A percentile compares a stretch with the other conserved stretches of the same genome.
Conservation (phyloP, 2,888 invertebrate genomes). For the Hirudinaria manillensis region DNA sequence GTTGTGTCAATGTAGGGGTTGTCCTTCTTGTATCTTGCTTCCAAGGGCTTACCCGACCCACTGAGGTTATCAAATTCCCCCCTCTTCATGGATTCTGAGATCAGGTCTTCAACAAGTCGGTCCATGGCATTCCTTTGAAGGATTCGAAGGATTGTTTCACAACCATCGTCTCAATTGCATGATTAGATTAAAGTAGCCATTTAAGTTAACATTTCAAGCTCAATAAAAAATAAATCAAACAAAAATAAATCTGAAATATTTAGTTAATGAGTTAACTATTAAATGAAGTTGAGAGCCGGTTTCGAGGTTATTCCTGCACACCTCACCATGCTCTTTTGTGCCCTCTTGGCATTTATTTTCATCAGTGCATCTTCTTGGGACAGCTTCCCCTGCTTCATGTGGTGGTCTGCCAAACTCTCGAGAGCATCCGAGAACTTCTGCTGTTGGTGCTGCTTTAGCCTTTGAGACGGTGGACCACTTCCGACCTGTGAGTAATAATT, state of each 20-base stretch:
- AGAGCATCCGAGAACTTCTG: conserved; percentile 66
- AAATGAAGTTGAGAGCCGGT: too few species aligned
- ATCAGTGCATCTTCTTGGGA: conserved; percentile 63
- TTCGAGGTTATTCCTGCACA: too few species aligned
- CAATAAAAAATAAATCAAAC: too few species aligned
- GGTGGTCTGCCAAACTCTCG: conserved; percentile 62
- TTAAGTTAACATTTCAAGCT: too few species aligned
- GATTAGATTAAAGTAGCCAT: too few species aligned
- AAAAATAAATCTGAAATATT: too few species aligned
- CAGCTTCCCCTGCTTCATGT: conserved; percentile 51
- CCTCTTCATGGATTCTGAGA: conserved; percentile 80
- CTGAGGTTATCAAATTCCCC: conserved; percentile 80
- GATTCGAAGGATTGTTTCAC: not conserved
- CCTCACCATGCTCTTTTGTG: conserved; percentile 70
- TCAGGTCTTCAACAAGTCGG: conserved; percentile 80
- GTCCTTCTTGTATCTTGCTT: conserved; percentile 57
- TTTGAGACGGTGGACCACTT: conserved; percentile 69
- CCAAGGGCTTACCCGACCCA: conserved; percentile 75
- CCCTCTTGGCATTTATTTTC: conserved; percentile 62
- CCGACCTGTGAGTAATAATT: conserved; percentile 58
- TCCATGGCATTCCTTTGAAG: conserved; percentile 65
- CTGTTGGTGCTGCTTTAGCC: conserved; percentile 72
- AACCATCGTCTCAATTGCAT: not conserved
- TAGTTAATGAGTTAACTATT: too few species aligned
- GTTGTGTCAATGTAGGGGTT: conserved; percentile 83